Conservation (phyloP, 2,113 vertebrate genomes). For the Rhizomys pruinosus region DNA sequence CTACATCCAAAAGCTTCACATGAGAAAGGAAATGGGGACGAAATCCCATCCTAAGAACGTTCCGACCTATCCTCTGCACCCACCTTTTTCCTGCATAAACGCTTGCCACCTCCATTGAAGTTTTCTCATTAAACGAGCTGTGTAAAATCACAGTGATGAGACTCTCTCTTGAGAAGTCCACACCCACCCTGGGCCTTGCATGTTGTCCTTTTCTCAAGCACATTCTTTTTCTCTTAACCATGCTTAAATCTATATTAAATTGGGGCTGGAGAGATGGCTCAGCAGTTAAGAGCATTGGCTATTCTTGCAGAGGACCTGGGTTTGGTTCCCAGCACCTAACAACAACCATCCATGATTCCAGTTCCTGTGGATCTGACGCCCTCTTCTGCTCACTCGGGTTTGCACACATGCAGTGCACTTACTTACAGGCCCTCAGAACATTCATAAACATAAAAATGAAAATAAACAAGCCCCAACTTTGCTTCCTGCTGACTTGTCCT, state of each 20-base stretch:
- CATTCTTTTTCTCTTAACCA: background rate
- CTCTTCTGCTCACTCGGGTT: too few species aligned
- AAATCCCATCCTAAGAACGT: background rate
- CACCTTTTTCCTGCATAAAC: background rate
- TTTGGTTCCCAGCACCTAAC: too few species aligned
- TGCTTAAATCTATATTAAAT: background rate
- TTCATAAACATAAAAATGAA: too few species aligned
- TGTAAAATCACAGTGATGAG: background rate
- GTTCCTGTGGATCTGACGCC: too few species aligned
- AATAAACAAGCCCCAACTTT: background rate
- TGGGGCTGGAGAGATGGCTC: too few species aligned
- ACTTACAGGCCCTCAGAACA: too few species aligned
- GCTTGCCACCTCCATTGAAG: background rate
- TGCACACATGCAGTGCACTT: too few species aligned
- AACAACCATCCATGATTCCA: too few species aligned
- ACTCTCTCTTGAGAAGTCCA: background rate
- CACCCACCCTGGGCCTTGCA: background rate
- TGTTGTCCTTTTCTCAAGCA: background rate
- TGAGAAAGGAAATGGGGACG: background rate
- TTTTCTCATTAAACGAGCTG: background rate
- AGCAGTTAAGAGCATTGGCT: too few species aligned
- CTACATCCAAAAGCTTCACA: background rate
- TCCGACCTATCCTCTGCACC: background rate
- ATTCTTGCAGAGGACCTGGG: too few species aligned
- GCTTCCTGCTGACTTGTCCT: background rate